phyloP scores from a whole-genome alignment of 2,113 vertebrate species.

The Talpa occidentalis region DNA sequence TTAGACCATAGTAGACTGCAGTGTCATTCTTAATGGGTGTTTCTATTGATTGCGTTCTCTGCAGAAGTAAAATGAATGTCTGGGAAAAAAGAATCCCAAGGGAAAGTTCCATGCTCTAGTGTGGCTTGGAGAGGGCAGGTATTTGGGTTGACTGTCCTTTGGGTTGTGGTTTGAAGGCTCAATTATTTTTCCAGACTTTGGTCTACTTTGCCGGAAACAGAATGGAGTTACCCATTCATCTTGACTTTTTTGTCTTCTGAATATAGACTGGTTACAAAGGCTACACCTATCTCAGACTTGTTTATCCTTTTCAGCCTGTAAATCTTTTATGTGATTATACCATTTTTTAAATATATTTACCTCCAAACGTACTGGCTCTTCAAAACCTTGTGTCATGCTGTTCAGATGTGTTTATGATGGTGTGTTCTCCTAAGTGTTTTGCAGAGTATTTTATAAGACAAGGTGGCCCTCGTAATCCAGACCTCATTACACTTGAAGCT shows the following conservation, averaged over 20 bases:
- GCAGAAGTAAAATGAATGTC: slow-evolving; percentile 59
- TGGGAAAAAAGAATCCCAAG: slow-evolving; percentile 63
- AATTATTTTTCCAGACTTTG: slow-evolving; percentile 76
- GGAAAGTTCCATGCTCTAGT: slow-evolving; percentile 78
- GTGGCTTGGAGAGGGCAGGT: slow-evolving; percentile 68
- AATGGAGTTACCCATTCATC: slow-evolving; percentile 61
- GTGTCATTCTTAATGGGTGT: slow-evolving; percentile 21
- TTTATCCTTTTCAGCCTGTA: neutral
- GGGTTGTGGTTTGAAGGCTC: slow-evolving; percentile 73
- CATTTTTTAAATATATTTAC: neutral
- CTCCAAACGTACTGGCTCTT: neutral
- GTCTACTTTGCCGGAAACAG: slow-evolving; percentile 65
- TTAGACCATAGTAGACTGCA: neutral
- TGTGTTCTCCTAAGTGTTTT: neutral
- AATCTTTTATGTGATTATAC: neutral
- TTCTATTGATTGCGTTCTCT: slow-evolving; percentile 54
- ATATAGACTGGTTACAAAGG: slow-evolving; percentile 60
- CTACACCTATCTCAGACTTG: neutral
- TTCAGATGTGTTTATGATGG: neutral
- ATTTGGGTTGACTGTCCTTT: slow-evolving; percentile 75
- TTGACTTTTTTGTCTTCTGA: slow-evolving; percentile 61
- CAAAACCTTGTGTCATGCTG: neutral
- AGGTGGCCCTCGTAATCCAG: slow-evolving; percentile 36
- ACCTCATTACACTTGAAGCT: slow-evolving; percentile 67
- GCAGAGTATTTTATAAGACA: slow-evolving; percentile 46